Evolutionary conservation across 2,888 invertebrate species (phyloP), one percentile per base, ranked within the genome.

Genomic region (Tethea ocularis): DNA sequence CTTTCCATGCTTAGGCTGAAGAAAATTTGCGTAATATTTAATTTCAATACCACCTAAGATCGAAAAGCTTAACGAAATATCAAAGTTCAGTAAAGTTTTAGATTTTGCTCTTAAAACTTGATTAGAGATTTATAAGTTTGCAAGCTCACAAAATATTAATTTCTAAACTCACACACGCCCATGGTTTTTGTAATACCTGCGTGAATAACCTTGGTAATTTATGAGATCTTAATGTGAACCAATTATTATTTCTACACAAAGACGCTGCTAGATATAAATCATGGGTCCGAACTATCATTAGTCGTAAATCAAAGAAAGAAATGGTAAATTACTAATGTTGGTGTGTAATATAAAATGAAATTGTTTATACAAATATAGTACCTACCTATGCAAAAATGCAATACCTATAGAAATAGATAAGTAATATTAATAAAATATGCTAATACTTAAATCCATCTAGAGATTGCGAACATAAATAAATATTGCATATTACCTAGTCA

Each of bases 1-100:
- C 82, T 80, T 83, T 74, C 74, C 74, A 70, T 80, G 77, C 78
- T 80, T 76, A 79, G 77, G 78, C 80, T 72, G 76, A 78, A 81
- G 86, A 83, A 84, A 84, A 86, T 86, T 86, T 80, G 79, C 78
- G 78, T 83, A 82, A 84, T 85, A 83, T 84, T 87, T 84, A 84
- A 85, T 85, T 83, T 81, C 81, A 83, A 84, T 82, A 83, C 74
- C 83, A 82, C 78, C 83, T 84, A 76, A 76, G 78, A 78, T 76
- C 65, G 71, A 69, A 76, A 71, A 78, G 82, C 77, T 84, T 81
- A 80, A 70, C 69, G 57, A 75, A 80, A 80, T 80, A 63, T 63
- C 59, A 58, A 60, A 69, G 75, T 80, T 74, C 73, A 36, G 60
- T n/a, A 70, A 77, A 82, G 71, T 80, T 77, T 62, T 60, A 63